Conservation (phyloP, 2,797 vertebrate species). For the Mormyrus proboscirostris region DNA sequence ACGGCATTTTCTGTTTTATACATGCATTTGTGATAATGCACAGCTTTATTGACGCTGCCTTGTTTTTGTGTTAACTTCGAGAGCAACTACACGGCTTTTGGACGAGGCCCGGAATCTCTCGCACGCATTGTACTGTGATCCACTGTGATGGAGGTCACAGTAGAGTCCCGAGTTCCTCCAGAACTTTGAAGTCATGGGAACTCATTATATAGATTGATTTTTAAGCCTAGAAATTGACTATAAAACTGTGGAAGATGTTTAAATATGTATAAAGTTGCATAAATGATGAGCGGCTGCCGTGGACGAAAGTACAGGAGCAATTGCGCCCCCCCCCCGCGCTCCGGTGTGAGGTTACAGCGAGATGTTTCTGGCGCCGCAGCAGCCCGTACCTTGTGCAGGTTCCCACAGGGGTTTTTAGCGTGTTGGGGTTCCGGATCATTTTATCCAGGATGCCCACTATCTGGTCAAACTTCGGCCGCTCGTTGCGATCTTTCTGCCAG, state of each 20-base stretch:
- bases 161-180: constrained; percentile 48
- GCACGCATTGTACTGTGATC: constrained; percentile 29
- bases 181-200: constrained; percentile 58
- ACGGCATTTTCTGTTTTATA: background rate
- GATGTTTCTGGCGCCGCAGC: background rate
- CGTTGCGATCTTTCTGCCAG: constrained; percentile 93
- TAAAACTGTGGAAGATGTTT: constrained; percentile 57
- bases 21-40: background rate
- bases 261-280: constrained; percentile 30
- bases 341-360: background rate
- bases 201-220: constrained; percentile 69
- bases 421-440: constrained; percentile 98
- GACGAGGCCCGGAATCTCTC: constrained; percentile 37
- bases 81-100: constrained; percentile 8
- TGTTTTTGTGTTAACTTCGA: background rate
- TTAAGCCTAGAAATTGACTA: constrained; percentile 60
- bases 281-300: constrained; percentile 13
- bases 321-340: background rate
- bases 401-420: constrained; percentile 89
- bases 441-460: constrained; percentile 95
- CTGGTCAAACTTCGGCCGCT: constrained; percentile 96
- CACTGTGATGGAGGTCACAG: constrained; percentile 56
- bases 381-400: constrained; percentile 83
- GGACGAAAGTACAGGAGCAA: background rate
- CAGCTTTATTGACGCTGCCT: background rate